A percentile compares a stretch with the other conserved stretches of the same genome.
phyloP scores from a whole-genome alignment of 2,888 invertebrate genomes.

The Steinernema carpocapsae region DNA sequence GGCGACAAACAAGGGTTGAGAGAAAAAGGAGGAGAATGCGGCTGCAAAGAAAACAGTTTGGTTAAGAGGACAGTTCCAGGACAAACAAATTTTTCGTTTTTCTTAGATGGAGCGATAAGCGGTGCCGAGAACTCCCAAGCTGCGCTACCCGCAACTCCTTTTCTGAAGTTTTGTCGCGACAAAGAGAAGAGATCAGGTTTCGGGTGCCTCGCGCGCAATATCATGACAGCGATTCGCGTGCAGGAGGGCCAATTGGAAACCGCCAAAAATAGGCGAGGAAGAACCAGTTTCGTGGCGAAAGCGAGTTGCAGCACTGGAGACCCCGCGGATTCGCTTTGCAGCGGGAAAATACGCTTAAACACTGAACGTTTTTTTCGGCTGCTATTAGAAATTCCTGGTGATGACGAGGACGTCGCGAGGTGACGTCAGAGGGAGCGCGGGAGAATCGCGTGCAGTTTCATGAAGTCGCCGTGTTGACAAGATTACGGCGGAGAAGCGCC shows the following conservation, averaged over 20 bases:
- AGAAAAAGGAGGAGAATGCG: too few relatives aligned
- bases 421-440: slow-evolving; percentile 12
- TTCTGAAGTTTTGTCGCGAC: background rate
- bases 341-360: slow-evolving; percentile 11
- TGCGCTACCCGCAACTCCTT: too few relatives aligned
- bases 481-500: background rate
- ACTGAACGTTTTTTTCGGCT: too few relatives aligned
- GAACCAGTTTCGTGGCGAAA: slow-evolving; percentile 15
- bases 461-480: background rate
- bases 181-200: slow-evolving; percentile 17
- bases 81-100: too few relatives aligned
- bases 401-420: too few relatives aligned
- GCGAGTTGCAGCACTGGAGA: background rate
- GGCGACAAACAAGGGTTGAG: too few relatives aligned
- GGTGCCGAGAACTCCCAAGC: too few relatives aligned
- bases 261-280: slow-evolving; percentile 11
- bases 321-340: background rate
- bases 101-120: too few relatives aligned
- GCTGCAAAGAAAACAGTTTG: too few relatives aligned
- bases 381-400: too few relatives aligned
- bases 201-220: background rate
- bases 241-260: slow-evolving; percentile 22
- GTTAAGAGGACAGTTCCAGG: too few relatives aligned
- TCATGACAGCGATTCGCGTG: slow-evolving; percentile 19
- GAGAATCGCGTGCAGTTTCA: background rate